phyloP scores from a whole-genome alignment of 2,113 vertebrate genomes.

The Hystrix brachyura region DNA sequence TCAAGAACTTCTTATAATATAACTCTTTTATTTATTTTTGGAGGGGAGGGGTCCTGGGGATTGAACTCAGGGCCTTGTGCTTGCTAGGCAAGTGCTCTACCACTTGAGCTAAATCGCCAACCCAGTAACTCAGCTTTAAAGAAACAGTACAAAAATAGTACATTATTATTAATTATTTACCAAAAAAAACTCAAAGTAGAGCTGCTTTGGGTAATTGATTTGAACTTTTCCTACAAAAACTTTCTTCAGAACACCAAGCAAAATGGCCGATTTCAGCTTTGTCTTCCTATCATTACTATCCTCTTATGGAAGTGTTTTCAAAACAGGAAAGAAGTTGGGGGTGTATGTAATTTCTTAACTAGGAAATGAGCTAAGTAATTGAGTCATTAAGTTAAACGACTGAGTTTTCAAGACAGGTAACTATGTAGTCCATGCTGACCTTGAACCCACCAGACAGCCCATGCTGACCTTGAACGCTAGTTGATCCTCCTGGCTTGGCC shows the following conservation, averaged over 20 bases:
- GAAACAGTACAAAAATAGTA: background rate
- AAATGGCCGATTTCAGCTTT: constrained; percentile 38
- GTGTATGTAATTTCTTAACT: constrained; percentile 31
- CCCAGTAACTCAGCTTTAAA: background rate
- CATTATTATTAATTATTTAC: background rate
- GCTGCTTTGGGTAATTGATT: constrained; percentile 26
- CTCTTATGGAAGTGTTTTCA: constrained; percentile 46
- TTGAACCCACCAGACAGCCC: background rate
- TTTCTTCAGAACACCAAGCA: background rate
- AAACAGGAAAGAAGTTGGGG: constrained; percentile 34
- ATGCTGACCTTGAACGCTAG: background rate
- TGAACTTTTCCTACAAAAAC: constrained; percentile 41
- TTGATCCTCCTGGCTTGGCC: background rate
- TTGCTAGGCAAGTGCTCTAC: too few species aligned
- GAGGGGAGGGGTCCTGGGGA: too few species aligned
- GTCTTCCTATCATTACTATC: background rate
- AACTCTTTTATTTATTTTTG: too few species aligned
- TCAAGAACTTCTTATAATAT: background rate
- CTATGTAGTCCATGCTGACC: background rate
- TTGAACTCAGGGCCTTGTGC: too few species aligned
- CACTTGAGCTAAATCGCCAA: too few species aligned
- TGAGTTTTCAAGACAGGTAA: background rate
- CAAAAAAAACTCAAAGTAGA: background rate
- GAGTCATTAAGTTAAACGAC: background rate
- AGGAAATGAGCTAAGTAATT: constrained; percentile 48